Conservation (phyloP, 1,140 invertebrate species). For the Anastrepha obliqua region DNA sequence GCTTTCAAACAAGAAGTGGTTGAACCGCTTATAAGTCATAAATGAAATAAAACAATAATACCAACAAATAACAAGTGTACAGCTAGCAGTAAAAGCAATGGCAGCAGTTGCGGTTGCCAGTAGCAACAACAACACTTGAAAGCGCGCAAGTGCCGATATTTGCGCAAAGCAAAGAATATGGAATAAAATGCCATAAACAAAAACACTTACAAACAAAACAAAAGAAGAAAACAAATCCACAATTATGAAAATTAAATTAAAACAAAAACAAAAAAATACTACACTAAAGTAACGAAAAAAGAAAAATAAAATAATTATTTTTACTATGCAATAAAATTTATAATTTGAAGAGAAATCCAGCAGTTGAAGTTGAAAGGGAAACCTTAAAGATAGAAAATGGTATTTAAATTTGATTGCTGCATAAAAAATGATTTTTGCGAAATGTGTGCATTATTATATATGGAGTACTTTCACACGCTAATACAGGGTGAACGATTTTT, state of each 20-base stretch:
- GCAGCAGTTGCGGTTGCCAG: slow-evolving; percentile 15
- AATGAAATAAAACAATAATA: slow-evolving; percentile 28
- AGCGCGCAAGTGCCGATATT: slow-evolving; percentile 18
- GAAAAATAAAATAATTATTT: neutral
- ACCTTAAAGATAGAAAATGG: too few species aligned
- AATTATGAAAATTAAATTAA: neutral
- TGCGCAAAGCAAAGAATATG: slow-evolving; percentile 13
- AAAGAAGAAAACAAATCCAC: neutral
- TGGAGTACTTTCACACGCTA: too few species aligned
- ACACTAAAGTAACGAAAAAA: neutral
- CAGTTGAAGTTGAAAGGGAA: too few species aligned
- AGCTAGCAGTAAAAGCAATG: neutral
- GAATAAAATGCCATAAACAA: neutral
- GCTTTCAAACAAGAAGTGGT: slow-evolving; percentile 7
- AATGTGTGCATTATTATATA: too few species aligned
- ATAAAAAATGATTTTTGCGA: too few species aligned
- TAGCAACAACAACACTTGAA: neutral
- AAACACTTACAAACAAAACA: neutral
- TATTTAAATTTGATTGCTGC: too few species aligned
- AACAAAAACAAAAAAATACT: neutral
- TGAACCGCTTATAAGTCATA: slow-evolving; percentile 34
- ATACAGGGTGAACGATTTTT: too few species aligned
- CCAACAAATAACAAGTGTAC: slow-evolving; percentile 24
- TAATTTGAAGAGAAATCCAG: too few species aligned
- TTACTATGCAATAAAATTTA: too few species aligned